Conservation (phyloP, 2,113 vertebrate genomes). For the Paradisaea rubra region DNA sequence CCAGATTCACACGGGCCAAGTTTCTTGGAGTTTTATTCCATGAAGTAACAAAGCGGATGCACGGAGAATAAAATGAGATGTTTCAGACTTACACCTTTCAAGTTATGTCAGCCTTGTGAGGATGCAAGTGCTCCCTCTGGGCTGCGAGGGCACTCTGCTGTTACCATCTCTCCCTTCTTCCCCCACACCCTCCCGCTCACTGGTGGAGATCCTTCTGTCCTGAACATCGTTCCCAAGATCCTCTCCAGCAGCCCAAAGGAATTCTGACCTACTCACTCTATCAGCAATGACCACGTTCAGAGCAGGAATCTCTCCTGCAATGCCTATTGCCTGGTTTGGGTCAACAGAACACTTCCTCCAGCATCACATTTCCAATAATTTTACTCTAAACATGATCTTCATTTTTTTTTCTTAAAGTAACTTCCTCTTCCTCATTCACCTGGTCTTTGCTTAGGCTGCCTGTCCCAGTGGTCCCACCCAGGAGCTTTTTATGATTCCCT, state of each 20-base stretch:
- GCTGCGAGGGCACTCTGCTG: neutral
- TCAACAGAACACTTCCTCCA: neutral
- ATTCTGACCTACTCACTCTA: neutral
- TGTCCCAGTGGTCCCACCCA: neutral
- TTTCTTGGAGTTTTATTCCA: neutral
- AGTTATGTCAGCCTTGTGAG: fast-evolving
- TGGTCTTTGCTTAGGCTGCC: neutral
- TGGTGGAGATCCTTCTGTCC: neutral
- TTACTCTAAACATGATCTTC: neutral
- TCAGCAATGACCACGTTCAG: neutral
- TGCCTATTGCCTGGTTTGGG: neutral
- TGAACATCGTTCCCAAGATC: neutral
- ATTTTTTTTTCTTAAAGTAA: neutral
- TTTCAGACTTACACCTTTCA: neutral
- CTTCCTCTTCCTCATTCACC: neutral
- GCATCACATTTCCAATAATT: neutral
- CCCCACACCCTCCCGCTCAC: neutral
- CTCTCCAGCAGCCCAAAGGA: neutral
- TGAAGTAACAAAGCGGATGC: neutral
- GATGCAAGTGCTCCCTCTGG: neutral
- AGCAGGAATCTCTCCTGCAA: neutral
- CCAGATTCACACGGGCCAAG: neutral
- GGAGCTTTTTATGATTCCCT: neutral
- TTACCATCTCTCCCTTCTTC: neutral
- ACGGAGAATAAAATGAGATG: neutral